Evolutionary conservation across 1,140 invertebrate species (phyloP), one percentile per base, ranked within the genome.

Genomic region (Brachionus rotundiformis): DNA sequence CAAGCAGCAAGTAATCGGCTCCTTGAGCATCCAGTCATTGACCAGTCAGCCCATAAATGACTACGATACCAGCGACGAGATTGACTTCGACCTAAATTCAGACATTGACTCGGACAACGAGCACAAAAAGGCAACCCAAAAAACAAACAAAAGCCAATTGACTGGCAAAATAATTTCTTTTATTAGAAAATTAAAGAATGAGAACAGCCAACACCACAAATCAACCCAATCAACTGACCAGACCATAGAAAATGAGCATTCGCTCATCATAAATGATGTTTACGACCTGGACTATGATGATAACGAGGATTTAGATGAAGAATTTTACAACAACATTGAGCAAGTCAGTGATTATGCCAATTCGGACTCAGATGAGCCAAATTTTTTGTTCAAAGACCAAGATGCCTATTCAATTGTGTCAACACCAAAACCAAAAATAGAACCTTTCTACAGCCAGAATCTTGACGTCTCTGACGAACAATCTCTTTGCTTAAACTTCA

Each of bases 381-480:
- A 73, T n/a, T 73, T 73, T 73, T 41, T 79, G 19, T 59, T 39
- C 44, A 79, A 59, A 79, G 59, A 79, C 33, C 47, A 79, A 33
- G 76, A 79, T 11, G 47, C 76, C 16, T 79, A 79, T 41, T 79
- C 76, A 16, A 79, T 79, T n/a, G 47, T 79, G 23, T 79, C 76
- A 7, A 79, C 76, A 13, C 76, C 76, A 10, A 79, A 79, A n/a
- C 76, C 76, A 7, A 79, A 79, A 41, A 54, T 79, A 10, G 47
- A 59, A n/a, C 76, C 76, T 2, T 79, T 59, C 47, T 79, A 27
- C 25, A 44, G 19, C 1, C 68, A 73, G 36, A 73, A 4, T 73
- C 8, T 11, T 44, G 19, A 4, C 16, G 68, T 44, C 19, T 19
- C 11, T 10, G 25, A 44, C 2, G 19, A 44, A 0, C 19, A 73